A percentile compares a stretch with the other conserved stretches of the same genome.
Evolutionary conservation across 2,113 vertebrate genomes (phyloP).

Genomic region (Lepidothrix coronata): DNA sequence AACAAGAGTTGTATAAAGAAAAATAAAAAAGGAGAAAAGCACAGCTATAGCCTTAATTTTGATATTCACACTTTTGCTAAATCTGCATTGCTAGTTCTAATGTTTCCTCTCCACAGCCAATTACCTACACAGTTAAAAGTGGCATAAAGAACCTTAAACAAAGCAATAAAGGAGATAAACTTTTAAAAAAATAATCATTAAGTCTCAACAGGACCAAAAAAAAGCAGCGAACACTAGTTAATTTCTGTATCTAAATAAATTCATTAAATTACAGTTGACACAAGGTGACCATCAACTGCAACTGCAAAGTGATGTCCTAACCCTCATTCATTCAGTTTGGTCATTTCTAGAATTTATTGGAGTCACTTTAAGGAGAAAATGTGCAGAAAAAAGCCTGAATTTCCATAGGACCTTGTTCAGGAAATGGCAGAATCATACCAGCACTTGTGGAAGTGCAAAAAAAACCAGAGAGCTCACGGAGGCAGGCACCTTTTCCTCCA

Average conservation of each 20-base stretch:
- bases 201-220: not conserved
- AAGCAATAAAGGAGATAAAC: not conserved
- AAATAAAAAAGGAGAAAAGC: not conserved
- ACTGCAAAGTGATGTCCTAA: not conserved
- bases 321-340: not conserved
- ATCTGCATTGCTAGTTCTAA: not conserved
- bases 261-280: not conserved
- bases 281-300: not conserved
- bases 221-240: not conserved
- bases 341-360: not conserved
- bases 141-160: not conserved
- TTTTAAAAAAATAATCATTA: not conserved
- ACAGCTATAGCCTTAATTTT: not conserved
- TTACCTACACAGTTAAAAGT: not conserved
- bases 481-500: not conserved
- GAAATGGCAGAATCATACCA: not conserved
- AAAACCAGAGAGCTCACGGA: not conserved
- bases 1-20: not conserved
- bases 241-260: not conserved
- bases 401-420: not conserved
- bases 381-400: not conserved
- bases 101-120: not conserved
- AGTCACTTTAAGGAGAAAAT: not conserved
- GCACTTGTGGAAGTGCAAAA: not conserved
- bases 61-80: not conserved